phyloP scores from a whole-genome alignment of 2,888 invertebrate genomes.

The Drosophila buzzatii region DNA sequence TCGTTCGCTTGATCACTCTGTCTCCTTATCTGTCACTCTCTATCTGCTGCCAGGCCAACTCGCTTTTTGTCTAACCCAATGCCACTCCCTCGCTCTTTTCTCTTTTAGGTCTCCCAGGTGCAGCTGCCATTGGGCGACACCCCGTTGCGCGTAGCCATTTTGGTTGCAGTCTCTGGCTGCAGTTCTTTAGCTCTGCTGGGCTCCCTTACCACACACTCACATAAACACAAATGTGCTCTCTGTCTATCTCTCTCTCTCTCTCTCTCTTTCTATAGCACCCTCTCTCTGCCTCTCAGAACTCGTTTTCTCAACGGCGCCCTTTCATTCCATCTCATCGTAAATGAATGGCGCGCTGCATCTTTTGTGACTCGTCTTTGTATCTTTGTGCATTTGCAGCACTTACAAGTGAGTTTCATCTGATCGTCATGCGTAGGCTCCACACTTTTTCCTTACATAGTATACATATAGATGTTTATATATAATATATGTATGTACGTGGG shows the following conservation, averaged over 20 bases:
- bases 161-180: constrained; percentile 38
- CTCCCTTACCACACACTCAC: constrained; percentile 11
- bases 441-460: not conserved
- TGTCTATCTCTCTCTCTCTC: not conserved
- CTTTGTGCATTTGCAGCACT: constrained; percentile 29
- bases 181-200: constrained; percentile 36
- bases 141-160: constrained; percentile 66
- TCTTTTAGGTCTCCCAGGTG: constrained; percentile 12
- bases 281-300: constrained; percentile 35
- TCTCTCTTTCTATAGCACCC: not conserved
- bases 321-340: constrained; percentile 23
- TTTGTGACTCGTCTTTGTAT: constrained; percentile 34
- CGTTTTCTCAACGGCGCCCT: constrained; percentile 47
- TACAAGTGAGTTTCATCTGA: constrained; percentile 29
- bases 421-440: constrained; percentile 46
- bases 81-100: constrained; percentile 29
- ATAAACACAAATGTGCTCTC: not conserved
- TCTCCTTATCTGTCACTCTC: not conserved
- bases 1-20: not conserved
- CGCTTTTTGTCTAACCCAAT: constrained; percentile 13
- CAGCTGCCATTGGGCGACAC: constrained; percentile 59
- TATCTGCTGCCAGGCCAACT: constrained; percentile 8
- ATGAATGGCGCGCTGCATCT: constrained; percentile 49
- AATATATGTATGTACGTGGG: constrained; percentile 11
- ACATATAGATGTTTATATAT: not conserved